These are phyloP conservation scores for Chitala chitala DNA, from an alignment of 2,113 vertebrate genomes.

Conservation along the genomic window DNA sequence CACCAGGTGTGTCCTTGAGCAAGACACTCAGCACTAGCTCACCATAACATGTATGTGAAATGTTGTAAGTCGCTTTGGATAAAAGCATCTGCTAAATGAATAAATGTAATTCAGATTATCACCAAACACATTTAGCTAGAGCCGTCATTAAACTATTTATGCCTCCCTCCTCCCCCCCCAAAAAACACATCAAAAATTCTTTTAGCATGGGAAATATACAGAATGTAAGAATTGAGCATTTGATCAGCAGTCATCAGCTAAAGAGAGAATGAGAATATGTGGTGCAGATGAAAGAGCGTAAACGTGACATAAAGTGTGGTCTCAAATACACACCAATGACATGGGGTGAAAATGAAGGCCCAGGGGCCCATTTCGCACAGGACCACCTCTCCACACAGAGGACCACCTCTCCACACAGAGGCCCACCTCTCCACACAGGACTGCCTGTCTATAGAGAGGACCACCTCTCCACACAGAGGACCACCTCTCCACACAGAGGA, in stretches of 20 bases:
- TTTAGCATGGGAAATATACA: neutral
- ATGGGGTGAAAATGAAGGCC: neutral
- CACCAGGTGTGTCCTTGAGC: too few relatives aligned
- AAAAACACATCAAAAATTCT: slow-evolving; percentile 1
- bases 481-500: too few relatives aligned
- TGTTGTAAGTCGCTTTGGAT: neutral
- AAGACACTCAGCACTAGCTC: too few relatives aligned
- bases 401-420: too few relatives aligned
- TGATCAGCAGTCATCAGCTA: slow-evolving; percentile 19
- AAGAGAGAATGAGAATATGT: neutral
- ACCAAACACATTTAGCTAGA: neutral
- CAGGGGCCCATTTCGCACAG: neutral
- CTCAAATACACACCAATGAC: neutral
- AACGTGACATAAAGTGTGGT: neutral
- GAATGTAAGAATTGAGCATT: neutral
- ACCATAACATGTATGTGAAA: neutral
- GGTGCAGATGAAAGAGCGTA: slow-evolving; percentile 13
- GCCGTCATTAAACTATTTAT: neutral
- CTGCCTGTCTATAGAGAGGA: neutral
- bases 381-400: neutral
- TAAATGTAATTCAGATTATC: neutral
- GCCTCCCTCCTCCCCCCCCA: neutral
- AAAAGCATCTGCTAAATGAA: neutral
- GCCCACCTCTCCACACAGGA: too few relatives aligned
- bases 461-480: too few relatives aligned